Conservation (phyloP, 2,797 vertebrate genomes). For the Hemitrygon akajei region DNA sequence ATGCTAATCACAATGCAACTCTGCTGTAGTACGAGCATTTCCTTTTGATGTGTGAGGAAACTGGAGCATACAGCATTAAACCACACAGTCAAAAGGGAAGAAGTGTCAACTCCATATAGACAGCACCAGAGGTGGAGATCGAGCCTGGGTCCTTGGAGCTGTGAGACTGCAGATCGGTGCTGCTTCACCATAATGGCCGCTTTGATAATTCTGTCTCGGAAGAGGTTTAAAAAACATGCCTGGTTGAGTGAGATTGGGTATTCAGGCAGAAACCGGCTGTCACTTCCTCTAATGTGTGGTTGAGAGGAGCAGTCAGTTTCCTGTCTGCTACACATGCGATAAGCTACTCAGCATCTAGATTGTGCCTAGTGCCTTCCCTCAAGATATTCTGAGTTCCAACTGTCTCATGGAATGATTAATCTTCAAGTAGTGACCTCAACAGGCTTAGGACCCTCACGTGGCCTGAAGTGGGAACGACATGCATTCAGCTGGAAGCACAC, state of each 20-base stretch:
- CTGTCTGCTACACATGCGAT: background rate
- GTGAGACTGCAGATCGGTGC: too few species aligned
- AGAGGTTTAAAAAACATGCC: background rate
- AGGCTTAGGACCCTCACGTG: background rate
- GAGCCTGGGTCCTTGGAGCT: too few species aligned
- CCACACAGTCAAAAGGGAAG: too few species aligned
- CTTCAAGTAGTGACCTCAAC: background rate
- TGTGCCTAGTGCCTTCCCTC: background rate
- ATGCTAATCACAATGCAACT: too few species aligned
- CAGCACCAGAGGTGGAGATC: too few species aligned
- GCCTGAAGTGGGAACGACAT: background rate
- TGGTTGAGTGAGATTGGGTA: background rate
- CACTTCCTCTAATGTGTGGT: background rate
- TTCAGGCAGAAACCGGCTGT: background rate
- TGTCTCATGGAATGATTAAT: background rate
- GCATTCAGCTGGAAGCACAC: background rate
- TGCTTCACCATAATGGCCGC: background rate
- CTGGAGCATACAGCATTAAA: too few species aligned
- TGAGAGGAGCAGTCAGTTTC: background rate
- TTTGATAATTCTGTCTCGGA: background rate
- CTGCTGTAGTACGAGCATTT: too few species aligned
- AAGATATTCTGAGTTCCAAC: background rate
- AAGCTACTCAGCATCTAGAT: background rate
- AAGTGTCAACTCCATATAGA: too few species aligned
- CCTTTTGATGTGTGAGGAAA: too few species aligned